Conservation (phyloP, 2,797 vertebrate species). For the Acrossocheilus wenchowensis region DNA sequence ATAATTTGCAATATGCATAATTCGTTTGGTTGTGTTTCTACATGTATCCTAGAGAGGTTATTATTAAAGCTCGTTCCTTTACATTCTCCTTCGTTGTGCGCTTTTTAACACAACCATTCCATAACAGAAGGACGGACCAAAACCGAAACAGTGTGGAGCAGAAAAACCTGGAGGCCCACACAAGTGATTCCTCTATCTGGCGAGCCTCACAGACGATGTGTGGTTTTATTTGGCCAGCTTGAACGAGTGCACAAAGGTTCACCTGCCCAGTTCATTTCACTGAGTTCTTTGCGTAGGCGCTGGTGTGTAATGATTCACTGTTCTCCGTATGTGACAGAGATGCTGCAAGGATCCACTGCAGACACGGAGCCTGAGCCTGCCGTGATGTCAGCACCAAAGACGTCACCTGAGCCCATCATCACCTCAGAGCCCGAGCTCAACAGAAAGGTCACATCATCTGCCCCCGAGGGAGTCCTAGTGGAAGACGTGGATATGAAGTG, state of each 20-base stretch:
- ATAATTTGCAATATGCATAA: too few relatives aligned
- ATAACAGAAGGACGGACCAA: too few relatives aligned
- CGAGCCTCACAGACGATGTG: too few relatives aligned
- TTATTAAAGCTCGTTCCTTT: neutral
- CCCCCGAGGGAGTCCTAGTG: too few relatives aligned
- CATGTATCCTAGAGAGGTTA: neutral
- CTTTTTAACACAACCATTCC: neutral
- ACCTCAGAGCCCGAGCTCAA: neutral
- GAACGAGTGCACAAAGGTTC: neutral
- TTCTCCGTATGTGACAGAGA: neutral
- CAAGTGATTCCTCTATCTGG: too few relatives aligned
- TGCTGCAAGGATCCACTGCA: neutral
- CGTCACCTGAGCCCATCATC: neutral
- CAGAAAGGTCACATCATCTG: neutral
- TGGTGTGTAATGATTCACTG: neutral
- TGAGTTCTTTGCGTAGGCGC: neutral
- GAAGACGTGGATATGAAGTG: too few relatives aligned
- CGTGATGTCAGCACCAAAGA: neutral
- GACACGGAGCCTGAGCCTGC: neutral
- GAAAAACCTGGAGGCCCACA: too few relatives aligned
- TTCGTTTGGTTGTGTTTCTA: neutral
- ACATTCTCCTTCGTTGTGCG: neutral
- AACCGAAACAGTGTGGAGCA: too few relatives aligned
- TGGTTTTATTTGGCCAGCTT: neutral
- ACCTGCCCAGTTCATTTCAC: neutral